Conservation (phyloP, 2,888 invertebrate genomes). For the Drosophila quinaria region DNA sequence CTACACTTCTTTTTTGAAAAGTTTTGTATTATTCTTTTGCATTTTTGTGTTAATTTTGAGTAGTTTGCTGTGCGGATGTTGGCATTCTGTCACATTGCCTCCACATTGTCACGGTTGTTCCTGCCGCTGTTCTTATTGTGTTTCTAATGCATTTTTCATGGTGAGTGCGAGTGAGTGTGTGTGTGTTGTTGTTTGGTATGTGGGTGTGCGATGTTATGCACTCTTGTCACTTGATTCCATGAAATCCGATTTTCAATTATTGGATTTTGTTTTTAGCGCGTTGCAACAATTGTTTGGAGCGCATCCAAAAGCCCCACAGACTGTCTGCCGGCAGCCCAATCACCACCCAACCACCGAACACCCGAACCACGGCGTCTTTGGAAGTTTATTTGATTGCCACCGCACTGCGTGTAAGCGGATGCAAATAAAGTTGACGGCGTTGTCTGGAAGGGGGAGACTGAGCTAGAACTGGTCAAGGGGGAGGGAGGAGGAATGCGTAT, state of each 20-base stretch:
- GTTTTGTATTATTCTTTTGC: slow-evolving; percentile 35
- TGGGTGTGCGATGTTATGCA: slow-evolving; percentile 25
- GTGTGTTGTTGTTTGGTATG: neutral
- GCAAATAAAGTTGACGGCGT: neutral
- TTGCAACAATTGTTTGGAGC: slow-evolving; percentile 41
- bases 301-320: slow-evolving; percentile 18
- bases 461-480: neutral
- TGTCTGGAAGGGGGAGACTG: neutral
- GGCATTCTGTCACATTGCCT: slow-evolving; percentile 49
- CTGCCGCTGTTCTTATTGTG: slow-evolving; percentile 35
- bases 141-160: slow-evolving; percentile 61
- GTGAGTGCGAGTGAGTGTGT: neutral
- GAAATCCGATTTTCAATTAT: slow-evolving; percentile 77
- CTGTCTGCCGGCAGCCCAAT: neutral
- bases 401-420: slow-evolving; percentile 15
- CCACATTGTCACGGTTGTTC: slow-evolving; percentile 25
- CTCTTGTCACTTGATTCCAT: slow-evolving; percentile 36
- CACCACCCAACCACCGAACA: neutral
- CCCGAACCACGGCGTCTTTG: slow-evolving; percentile 22
- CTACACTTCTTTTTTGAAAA: neutral
- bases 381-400: slow-evolving; percentile 46
- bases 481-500: neutral
- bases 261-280: slow-evolving; percentile 74
- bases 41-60: slow-evolving; percentile 64
- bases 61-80: slow-evolving; percentile 63